Evolutionary conservation across 2,113 vertebrate genomes (phyloP).

Genomic region (Brienomyrus longianalis): DNA sequence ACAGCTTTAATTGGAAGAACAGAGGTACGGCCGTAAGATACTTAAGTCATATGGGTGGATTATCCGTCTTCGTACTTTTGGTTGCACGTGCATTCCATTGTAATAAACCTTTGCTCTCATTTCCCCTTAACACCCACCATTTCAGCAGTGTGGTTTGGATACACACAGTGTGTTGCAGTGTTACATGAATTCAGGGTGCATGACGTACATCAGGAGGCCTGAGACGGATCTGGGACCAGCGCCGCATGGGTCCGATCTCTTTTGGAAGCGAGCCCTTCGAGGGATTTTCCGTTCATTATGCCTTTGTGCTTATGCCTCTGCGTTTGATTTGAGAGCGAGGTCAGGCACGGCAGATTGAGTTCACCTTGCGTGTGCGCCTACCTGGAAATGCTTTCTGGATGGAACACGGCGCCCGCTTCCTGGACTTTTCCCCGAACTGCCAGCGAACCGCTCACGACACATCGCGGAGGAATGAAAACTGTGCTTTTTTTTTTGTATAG

Average conservation of each 20-base stretch:
- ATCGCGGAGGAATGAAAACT: neutral
- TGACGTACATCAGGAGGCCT: neutral
- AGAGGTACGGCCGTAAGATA: neutral
- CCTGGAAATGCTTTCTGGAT: neutral
- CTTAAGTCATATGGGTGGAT: neutral
- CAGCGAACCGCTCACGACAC: neutral
- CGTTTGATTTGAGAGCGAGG: neutral
- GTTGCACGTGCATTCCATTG: neutral
- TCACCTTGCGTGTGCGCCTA: neutral
- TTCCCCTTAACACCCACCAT: neutral
- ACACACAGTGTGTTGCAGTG: neutral
- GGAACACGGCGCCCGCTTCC: neutral
- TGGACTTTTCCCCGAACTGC: neutral
- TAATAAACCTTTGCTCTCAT: neutral
- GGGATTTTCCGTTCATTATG: neutral
- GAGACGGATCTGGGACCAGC: neutral
- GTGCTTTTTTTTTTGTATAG: neutral
- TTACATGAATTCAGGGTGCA: neutral
- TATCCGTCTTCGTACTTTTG: neutral
- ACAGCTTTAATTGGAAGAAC: neutral
- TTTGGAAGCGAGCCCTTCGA: neutral
- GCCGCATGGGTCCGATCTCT: neutral
- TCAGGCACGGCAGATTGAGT: neutral
- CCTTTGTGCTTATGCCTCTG: neutral
- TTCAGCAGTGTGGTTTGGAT: neutral